Evolutionary conservation across 1,140 invertebrate species (phyloP), one percentile per base, ranked within the genome.

Genomic region (Macrobrachium nipponense): DNA sequence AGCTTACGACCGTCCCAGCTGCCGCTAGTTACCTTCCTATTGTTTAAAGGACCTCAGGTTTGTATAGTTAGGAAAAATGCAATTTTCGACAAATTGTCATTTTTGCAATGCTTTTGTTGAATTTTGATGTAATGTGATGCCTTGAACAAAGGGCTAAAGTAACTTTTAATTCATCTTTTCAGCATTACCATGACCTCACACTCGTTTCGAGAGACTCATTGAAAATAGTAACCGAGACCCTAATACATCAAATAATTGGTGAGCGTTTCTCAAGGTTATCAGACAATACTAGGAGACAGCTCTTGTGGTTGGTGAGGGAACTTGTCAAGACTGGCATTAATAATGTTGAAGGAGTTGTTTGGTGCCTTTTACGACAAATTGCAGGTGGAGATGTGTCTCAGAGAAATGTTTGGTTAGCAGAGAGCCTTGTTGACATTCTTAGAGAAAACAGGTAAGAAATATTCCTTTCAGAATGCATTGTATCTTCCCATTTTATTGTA

Each of bases 321-420:
- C 75, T 89, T 73, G 96, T 99, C 89, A 95, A 96, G 90, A 97
- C 96, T 91, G 95, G 94, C 89, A 95, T 98, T 11, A 93, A 93
- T 82, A 95, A 95, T 90, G 95, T 97, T 73, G 98, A 99, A 91
- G 95, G 94, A 91, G 93, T 98, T 66, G 96, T 96, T 92, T 96
- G 96, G 94, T 97, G 95, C 91, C 92, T 99, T 83, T 94, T 99
- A 92, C 93, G 98, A 88, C 97, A 99, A 91, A 97, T 98, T 77
- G 97, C 97, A 70, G 97, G 98, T 82, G 98, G 98, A 82, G 98
- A 99, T 92, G 94, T 97, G 18, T 96, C 96, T 15, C 93, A 94
- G 23, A 96, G 95, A 91, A 99, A 99, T 93, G 93, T 99, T 85
- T 95, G 94, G 92, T 93, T 99, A 88, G 94, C 97, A 78, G 98